Percentiles rank a stretch among this genome's conserved stretches.
Evolutionary conservation across 2,797 vertebrate species (phyloP).

Genomic region (Tokudaia muenninki): DNA sequence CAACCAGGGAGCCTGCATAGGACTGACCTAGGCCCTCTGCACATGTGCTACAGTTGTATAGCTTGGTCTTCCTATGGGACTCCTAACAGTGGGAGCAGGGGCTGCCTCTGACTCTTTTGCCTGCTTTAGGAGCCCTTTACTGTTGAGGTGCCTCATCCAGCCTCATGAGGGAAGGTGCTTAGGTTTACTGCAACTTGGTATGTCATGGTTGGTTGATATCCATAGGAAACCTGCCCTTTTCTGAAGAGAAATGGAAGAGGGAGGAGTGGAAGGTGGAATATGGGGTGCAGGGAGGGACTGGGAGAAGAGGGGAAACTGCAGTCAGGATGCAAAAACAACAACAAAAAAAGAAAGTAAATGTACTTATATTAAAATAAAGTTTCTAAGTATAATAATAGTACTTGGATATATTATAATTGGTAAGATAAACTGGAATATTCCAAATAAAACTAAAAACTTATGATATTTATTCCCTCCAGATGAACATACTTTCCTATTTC

Average conservation of each 20-base stretch:
- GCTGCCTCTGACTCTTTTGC: not conserved
- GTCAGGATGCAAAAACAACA: not conserved
- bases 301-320: not conserved
- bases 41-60: not conserved
- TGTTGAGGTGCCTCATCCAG: not conserved
- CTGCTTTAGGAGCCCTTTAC: not conserved
- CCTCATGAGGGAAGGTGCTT: not conserved
- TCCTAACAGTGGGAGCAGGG: not conserved
- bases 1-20: not conserved
- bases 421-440: not conserved
- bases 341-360: not conserved
- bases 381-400: not conserved
- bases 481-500: not conserved
- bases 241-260: not conserved
- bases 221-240: not conserved
- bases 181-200: not conserved
- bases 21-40: not conserved
- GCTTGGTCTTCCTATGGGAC: not conserved
- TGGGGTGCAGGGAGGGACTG: not conserved
- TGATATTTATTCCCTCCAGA: not conserved
- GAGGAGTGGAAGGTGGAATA: not conserved
- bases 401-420: not conserved
- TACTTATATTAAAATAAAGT: not conserved
- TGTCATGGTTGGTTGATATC: not conserved
- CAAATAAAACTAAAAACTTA: slow-evolving; percentile 29